Conservation (phyloP, 2,888 invertebrate species). For the Clistopyga incitator region DNA sequence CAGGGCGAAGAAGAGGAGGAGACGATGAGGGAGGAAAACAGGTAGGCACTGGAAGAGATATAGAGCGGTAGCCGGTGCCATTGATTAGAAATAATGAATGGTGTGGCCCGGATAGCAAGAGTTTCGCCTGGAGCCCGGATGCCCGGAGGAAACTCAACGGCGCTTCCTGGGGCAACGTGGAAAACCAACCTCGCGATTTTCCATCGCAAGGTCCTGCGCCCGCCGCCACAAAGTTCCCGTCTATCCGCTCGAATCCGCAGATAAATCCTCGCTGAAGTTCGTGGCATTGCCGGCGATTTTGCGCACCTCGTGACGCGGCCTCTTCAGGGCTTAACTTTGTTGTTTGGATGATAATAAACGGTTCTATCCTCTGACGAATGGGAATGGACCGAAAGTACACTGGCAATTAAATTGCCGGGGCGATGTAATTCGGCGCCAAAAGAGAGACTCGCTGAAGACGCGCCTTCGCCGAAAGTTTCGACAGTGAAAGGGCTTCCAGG, state of each 20-base stretch:
- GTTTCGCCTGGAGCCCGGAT: slow-evolving; percentile 46
- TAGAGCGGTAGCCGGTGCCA: slow-evolving; percentile 56
- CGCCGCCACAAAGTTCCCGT: slow-evolving; percentile 13
- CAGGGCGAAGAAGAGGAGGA: slow-evolving; percentile 52
- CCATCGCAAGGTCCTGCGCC: slow-evolving; percentile 36
- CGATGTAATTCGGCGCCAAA: not conserved
- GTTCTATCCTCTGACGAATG: not conserved
- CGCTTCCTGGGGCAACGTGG: slow-evolving; percentile 49
- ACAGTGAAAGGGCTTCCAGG: not conserved
- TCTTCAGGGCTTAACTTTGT: no score
- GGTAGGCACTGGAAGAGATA: slow-evolving; percentile 33
- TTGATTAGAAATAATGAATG: slow-evolving; percentile 71
- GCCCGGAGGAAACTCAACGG: slow-evolving; percentile 44
- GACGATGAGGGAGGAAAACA: slow-evolving; percentile 18
- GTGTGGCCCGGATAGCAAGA: slow-evolving; percentile 34
- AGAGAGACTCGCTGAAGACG: not conserved
- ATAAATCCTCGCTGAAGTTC: slow-evolving; percentile 60
- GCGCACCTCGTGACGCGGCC: not conserved
- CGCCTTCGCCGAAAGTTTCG: not conserved
- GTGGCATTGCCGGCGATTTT: slow-evolving; percentile 29
- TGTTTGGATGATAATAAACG: slow-evolving; percentile 31
- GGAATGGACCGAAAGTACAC: not conserved
- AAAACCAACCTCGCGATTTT: slow-evolving; percentile 53
- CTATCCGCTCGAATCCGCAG: slow-evolving; percentile 43
- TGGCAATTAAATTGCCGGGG: slow-evolving; percentile 10